phyloP scores from a whole-genome alignment of 2,888 invertebrate species.

The Drosophila aldrichi region DNA sequence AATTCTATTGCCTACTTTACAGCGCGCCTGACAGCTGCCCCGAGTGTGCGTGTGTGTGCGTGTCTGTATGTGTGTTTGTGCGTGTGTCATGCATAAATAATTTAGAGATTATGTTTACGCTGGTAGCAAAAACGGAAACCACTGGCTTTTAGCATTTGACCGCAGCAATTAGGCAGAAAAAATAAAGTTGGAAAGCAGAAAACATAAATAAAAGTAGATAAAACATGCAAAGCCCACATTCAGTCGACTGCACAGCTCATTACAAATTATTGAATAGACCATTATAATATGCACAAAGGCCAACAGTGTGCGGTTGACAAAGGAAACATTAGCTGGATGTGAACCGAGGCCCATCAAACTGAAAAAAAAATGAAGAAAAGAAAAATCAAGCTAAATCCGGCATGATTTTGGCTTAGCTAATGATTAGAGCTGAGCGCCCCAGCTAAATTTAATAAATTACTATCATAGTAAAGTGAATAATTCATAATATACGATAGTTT shows the following conservation, averaged over 20 bases:
- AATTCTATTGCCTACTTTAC: conserved; percentile 38
- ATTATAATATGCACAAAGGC: conserved; percentile 12
- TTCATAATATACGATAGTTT: no score
- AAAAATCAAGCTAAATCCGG: no score
- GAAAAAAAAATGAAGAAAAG: no score
- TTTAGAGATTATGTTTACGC: conserved; percentile 36
- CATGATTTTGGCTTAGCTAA: neutral
- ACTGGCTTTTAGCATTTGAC: conserved; percentile 57
- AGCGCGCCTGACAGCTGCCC: conserved; percentile 7
- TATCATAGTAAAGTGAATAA: no score
- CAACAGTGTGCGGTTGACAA: neutral
- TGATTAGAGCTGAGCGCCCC: no score
- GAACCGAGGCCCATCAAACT: neutral
- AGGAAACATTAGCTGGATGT: neutral
- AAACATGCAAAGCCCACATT: conserved; percentile 6
- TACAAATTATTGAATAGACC: conserved; percentile 15
- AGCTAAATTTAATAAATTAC: no score
- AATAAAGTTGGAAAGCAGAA: neutral
- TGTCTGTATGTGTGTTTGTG: conserved; percentile 12
- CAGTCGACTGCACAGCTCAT: conserved; percentile 2
- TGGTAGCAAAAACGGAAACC: conserved; percentile 19
- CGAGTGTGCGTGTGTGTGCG: conserved; percentile 1
- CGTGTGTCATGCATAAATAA: conserved; percentile 67
- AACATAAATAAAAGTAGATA: neutral
- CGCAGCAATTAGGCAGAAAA: conserved; percentile 64